phyloP scores from a whole-genome alignment of 2,797 vertebrate species.

The Gallinago stenura region DNA sequence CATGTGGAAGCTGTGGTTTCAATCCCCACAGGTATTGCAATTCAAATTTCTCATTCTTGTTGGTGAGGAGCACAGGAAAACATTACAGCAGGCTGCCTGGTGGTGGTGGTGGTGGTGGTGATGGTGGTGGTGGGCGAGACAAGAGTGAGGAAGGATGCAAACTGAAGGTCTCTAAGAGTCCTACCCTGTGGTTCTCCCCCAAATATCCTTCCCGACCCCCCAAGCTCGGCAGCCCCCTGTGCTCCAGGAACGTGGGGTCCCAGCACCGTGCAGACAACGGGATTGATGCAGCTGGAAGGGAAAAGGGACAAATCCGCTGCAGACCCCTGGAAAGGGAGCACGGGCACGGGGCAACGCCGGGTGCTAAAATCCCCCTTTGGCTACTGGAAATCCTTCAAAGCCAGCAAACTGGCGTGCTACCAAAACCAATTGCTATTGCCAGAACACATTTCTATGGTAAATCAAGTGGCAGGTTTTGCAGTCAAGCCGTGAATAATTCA shows the following conservation, averaged over 20 bases:
- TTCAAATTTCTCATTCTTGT: not conserved
- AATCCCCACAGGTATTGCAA: not conserved
- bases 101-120: too few species aligned
- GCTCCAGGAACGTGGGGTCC: fast-evolving
- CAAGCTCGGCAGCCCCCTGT: fast-evolving
- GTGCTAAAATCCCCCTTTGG: constrained; percentile 32
- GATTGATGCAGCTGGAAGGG: not conserved
- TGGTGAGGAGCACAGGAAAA: not conserved
- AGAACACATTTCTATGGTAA: constrained; percentile 17
- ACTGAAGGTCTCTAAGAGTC: fast-evolving
- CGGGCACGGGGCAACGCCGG: fast-evolving
- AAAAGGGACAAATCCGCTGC: fast-evolving
- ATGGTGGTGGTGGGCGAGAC: not conserved
- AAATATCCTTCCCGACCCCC: not conserved
- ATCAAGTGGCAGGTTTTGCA: constrained; percentile 18
- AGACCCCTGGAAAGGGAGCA: not conserved
- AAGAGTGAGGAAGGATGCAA: not conserved
- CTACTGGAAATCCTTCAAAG: constrained; percentile 67
- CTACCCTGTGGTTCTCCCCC: fast-evolving
- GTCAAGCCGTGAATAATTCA: not conserved
- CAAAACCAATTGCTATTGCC: not conserved
- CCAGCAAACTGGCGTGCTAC: not conserved
- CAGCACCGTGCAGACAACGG: fast-evolving
- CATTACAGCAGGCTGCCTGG: not conserved
- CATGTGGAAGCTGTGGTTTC: not conserved